Base-by-base conservation (phyloP, 2,113 vertebrate genomes). In the Hemiprocne comata region DNA sequence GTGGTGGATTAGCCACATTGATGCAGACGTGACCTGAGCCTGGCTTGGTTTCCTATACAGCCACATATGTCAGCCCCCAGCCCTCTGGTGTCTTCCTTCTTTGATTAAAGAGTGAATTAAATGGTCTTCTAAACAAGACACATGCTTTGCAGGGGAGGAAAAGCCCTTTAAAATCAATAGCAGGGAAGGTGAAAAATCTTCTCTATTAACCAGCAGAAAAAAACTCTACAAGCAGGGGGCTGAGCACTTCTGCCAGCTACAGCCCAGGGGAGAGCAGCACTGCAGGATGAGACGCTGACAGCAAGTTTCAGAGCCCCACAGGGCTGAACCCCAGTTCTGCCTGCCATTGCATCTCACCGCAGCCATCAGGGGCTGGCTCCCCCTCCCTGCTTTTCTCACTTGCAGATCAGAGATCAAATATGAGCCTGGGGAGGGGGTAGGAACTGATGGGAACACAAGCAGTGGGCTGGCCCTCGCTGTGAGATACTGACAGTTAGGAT, bases 61-160 rank as follows among this genome's bases (percentile, higher is more conserved):
- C 86, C 78, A 76, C 79, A 62, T 75, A 34, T 83, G 46, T 72
- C 88, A 93, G 34, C 29, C 40, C 46, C 28, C 62, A n/a, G 40
- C 18, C 64, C 23, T 31, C 57, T 28, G n/a, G 16, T 60, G 73
- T 72, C 34, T 64, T 64, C 51, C 34, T 25, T 84, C 76, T 79
- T 74, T 75, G 72, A 96, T 90, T 75, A 89, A 76, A 50, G 42
- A 71, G 24, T 15, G 31, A 94, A 87, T 96, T 92, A 97, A 96
- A 89, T 20, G 86, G 34, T 55, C 29, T 78, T 55, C 57, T 89
- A 58, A 92, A 85, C 25, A 79, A 90, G 51, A 90, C 51, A 48
- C 33, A 20, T 1, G 19, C 55, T 66, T n/a, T 55, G 48, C 72
- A 92, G 51, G 46, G 42, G 50, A 80, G 13, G 58, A 76, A 44